phyloP scores from a whole-genome alignment of 2,888 invertebrate species.

The Gibbula magus region DNA sequence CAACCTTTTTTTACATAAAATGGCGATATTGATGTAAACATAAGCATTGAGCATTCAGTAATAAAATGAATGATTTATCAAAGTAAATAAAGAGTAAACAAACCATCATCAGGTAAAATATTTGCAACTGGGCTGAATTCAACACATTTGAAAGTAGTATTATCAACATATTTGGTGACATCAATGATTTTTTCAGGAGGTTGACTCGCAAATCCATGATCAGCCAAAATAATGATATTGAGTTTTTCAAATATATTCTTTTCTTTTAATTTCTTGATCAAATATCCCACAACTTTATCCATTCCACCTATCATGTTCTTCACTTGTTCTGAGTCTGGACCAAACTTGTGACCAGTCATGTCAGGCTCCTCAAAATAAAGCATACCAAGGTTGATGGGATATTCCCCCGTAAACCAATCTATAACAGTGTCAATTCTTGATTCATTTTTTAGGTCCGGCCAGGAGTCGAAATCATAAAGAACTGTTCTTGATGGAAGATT shows the following conservation, averaged over 20 bases:
- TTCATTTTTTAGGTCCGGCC: constrained; percentile 57
- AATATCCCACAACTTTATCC: constrained; percentile 75
- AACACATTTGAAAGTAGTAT: constrained; percentile 65
- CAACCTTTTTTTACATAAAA: no score
- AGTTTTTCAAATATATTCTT: constrained; percentile 78
- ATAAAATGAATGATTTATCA: no score
- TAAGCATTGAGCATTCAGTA: no score
- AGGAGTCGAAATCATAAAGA: constrained; percentile 35
- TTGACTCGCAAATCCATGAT: constrained; percentile 84
- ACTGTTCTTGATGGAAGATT: constrained; percentile 51
- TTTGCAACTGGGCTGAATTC: constrained; percentile 80
- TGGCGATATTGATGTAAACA: no score
- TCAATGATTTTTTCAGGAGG: constrained; percentile 54
- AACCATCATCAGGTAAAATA: constrained; percentile 78
- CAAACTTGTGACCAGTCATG: constrained; percentile 79
- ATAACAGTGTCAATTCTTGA: constrained; percentile 62
- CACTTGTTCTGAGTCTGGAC: constrained; percentile 71
- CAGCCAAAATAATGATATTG: constrained; percentile 83
- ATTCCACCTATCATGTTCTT: constrained; percentile 78
- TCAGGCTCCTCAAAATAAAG: constrained; percentile 85
- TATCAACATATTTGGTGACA: constrained; percentile 55
- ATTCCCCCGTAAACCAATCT: constrained; percentile 70
- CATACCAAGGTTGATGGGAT: constrained; percentile 83
- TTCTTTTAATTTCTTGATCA: constrained; percentile 77
- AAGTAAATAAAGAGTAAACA: background rate